Base-by-base conservation (phyloP, 2,888 invertebrate genomes). In the Sphinx pinastri region DNA sequence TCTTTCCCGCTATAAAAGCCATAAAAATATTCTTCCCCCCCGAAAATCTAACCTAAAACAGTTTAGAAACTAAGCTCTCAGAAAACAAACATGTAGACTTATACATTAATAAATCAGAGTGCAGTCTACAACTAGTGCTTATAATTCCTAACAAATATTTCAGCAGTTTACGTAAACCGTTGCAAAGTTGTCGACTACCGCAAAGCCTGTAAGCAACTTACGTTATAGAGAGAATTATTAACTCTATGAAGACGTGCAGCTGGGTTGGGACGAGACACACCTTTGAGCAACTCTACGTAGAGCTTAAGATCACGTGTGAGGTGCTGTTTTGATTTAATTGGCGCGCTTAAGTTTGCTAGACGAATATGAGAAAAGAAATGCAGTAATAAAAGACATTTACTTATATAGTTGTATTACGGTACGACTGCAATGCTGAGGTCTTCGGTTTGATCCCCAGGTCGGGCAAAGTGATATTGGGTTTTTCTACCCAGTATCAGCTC, bases 191-290 rank as follows among this genome's bases (percentile, higher is more conserved):
- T 57, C 19, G 14, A 58, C 31, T 45, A 8, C 59, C 59, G 16
- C 60, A 49, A 63, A 16, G 45, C 13, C 19, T 63, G 19, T 63
- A 19, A 25, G 16, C 13, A 49, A 63, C 49, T 63, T 49, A 49
- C 7, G 12, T 63, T 63, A 63, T 49, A 63, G 49, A 49, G 63
- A 63, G 63, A 63, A 63, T 63, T 63, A 49, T 63, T 49, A 63
- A 63, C 49, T 63, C 45, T 49, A 16, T 31, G 47, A 47, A 16
- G 16, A 49, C 19, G 49, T 49, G 63, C 14, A 14, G 38, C 38
- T 4, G 38, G 45, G 60, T 60, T 47, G 19, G 49, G 19, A 19
- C 19, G 47, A 12, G 63, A 19, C 10, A 60, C 25, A 25, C 19
- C 63, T 63, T 19, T 49, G 49, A 19, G 13, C n/a, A 63, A 5